These are phyloP conservation scores for Brachionus calyciflorus DNA, from an alignment of 1,140 invertebrate genomes.

Conservation along the genomic window DNA sequence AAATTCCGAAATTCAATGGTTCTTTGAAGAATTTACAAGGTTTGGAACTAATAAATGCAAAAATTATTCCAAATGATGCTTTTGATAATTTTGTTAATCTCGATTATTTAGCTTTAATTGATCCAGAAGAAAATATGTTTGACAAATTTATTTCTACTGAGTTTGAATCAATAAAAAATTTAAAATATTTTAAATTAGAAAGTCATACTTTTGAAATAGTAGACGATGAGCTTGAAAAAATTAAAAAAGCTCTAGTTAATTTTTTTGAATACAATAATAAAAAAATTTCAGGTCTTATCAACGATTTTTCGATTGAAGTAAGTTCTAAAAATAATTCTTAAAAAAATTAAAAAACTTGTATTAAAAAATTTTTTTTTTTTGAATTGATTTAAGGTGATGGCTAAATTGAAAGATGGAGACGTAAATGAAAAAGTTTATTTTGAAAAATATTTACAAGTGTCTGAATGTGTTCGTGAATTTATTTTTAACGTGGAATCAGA, in stretches of 20 bases:
- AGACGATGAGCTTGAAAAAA: not conserved
- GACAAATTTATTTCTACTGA: not conserved
- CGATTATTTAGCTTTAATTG: not conserved
- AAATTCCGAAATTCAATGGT: not conserved
- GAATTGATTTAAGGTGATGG: not conserved
- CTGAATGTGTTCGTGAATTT: slow-evolving; percentile 3
- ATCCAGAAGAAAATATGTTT: not conserved
- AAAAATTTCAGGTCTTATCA: no score
- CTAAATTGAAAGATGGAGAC: not conserved
- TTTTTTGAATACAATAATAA: not conserved
- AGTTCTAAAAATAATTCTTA: not conserved
- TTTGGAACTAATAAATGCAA: not conserved
- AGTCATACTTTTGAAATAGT: not conserved
- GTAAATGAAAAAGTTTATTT: not conserved
- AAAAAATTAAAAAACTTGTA: not conserved
- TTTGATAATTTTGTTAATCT: not conserved
- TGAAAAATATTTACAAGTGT: not conserved
- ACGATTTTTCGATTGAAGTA: no score
- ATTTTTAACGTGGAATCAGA: not conserved
- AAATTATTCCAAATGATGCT: not conserved
- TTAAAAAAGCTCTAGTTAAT: not conserved
- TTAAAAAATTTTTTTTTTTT: not conserved
- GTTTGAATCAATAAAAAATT: not conserved
- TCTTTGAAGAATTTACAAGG: not conserved
- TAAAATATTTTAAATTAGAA: not conserved